Conservation (phyloP, 2,113 vertebrate species). For the Callipepla squamata region DNA sequence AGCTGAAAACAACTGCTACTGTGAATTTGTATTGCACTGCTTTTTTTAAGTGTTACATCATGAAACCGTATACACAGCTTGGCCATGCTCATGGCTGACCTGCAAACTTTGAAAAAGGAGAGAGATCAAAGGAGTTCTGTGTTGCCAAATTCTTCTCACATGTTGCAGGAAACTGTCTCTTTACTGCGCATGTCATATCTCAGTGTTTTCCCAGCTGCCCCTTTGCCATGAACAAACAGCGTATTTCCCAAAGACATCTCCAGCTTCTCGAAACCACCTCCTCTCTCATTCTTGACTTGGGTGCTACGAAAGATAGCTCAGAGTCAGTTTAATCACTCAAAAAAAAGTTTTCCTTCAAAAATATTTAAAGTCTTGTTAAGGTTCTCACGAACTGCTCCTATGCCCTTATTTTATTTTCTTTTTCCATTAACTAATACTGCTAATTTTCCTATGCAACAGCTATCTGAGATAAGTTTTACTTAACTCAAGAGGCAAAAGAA, state of each 20-base stretch:
- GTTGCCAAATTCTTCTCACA: background rate
- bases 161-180: background rate
- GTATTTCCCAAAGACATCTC: background rate
- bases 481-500: background rate
- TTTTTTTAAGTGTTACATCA: background rate
- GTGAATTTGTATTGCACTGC: background rate
- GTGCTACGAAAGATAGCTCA: background rate
- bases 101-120: background rate
- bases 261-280: constrained; percentile 1
- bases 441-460: background rate
- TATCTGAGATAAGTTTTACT: background rate
- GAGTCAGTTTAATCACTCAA: background rate
- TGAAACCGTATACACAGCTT: background rate
- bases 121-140: background rate
- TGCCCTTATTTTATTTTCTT: background rate
- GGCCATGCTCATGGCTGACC: background rate
- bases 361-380: background rate
- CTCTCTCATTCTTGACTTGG: background rate
- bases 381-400: background rate
- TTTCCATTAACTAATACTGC: background rate
- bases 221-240: background rate
- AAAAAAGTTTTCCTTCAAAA: background rate
- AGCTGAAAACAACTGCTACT: background rate
- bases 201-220: background rate
- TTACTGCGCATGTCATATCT: background rate